Conservation (phyloP, 2,888 invertebrate species). For the Scaptomyza parva region DNA sequence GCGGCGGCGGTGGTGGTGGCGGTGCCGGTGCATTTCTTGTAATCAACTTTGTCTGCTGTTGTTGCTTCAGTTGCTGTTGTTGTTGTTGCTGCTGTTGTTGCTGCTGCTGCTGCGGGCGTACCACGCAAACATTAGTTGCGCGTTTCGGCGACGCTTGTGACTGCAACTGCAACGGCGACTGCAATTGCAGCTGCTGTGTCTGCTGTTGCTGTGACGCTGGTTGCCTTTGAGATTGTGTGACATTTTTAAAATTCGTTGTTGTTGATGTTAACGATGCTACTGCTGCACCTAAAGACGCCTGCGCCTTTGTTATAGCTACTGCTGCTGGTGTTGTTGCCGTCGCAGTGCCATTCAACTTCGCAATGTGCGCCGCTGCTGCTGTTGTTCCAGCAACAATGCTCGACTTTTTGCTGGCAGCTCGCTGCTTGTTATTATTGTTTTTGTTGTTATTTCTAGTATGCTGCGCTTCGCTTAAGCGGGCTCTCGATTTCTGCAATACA, state of each 20-base stretch:
- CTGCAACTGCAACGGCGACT: constrained; percentile 62
- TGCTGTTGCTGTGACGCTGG: constrained; percentile 57
- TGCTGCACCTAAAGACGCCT: constrained; percentile 71
- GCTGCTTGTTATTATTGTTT: constrained; percentile 47
- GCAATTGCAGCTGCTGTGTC: constrained; percentile 61
- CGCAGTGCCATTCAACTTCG: constrained; percentile 63
- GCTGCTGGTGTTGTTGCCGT: constrained; percentile 34
- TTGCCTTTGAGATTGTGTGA: constrained; percentile 78
- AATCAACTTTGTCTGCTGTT: constrained; percentile 44
- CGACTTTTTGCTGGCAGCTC: constrained; percentile 49
- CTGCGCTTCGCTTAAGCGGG: constrained; percentile 75
- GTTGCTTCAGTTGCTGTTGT: constrained; percentile 48
- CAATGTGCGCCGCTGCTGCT: constrained; percentile 32
- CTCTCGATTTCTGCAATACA: constrained; percentile 79
- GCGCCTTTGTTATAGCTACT: constrained; percentile 67
- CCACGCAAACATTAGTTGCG: constrained; percentile 77
- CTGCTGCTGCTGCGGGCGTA: constrained; percentile 79
- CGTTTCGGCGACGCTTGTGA: constrained; percentile 70
- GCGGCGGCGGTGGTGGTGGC: constrained; percentile 67
- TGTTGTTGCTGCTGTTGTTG: constrained; percentile 63
- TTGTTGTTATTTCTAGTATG: constrained; percentile 51
- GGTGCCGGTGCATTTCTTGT: constrained; percentile 52
- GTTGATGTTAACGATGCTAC: constrained; percentile 42
- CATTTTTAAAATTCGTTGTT: constrained; percentile 78
- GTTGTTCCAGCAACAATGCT: constrained; percentile 53